Conservation (phyloP, 2,888 invertebrate genomes). For the Chirona hameri region DNA sequence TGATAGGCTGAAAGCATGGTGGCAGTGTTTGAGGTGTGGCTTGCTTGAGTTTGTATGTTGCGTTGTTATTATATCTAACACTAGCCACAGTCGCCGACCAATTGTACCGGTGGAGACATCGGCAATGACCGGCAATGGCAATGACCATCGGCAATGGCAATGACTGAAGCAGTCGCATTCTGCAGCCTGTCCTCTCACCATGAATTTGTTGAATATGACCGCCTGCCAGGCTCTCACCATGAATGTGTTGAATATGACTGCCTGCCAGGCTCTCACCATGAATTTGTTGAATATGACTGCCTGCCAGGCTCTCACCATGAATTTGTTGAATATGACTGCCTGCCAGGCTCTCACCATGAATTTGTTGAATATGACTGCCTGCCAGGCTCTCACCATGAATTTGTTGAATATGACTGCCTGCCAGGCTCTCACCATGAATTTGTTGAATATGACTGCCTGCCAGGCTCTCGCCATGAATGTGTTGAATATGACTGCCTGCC, state of each 20-base stretch:
- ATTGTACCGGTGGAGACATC: too few relatives aligned
- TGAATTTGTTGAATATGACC: conserved; percentile 77
- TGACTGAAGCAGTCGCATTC: too few relatives aligned
- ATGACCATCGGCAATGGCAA: too few relatives aligned
- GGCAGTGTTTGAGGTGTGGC: too few relatives aligned
- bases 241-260: conserved; percentile 78
- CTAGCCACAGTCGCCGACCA: too few relatives aligned
- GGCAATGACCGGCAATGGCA: too few relatives aligned
- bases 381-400: conserved; percentile 88
- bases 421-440: conserved; percentile 85
- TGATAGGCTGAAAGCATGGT: too few relatives aligned
- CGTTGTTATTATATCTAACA: too few relatives aligned
- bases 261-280: conserved; percentile 95
- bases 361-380: conserved; percentile 82
- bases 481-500: conserved; percentile 90
- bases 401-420: conserved; percentile 85
- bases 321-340: conserved; percentile 80
- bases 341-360: conserved; percentile 94
- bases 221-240: conserved; percentile 98
- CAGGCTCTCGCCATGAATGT: conserved; percentile 80
- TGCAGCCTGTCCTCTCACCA: conserved; percentile 53
- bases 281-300: conserved; percentile 81
- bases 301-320: conserved; percentile 92
- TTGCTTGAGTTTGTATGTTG: too few relatives aligned
- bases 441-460: conserved; percentile 87